Evolutionary conservation across 2,113 vertebrate species (phyloP), one percentile per base, ranked within the genome.

Genomic region (Osmerus eperlanus): DNA sequence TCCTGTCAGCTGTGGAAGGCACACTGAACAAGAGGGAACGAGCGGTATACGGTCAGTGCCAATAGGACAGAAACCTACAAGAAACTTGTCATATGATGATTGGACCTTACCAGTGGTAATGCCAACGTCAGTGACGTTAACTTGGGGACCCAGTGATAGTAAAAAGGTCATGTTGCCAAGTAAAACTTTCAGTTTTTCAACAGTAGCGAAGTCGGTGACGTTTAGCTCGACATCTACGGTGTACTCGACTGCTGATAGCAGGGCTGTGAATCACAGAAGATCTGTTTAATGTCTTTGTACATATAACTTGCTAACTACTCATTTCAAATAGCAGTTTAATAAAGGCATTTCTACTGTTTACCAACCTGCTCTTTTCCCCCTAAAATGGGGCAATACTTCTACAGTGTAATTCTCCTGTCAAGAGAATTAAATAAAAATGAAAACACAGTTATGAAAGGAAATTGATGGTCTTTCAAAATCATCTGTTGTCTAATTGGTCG

Each of bases 61-160:
- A 47, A 2, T 28, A 28, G 25, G 25, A 28, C 32, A 36, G 32
- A 36, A 36, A 36, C 4, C 32, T 36, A 6, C 32, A 5, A 36
- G 4, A 36, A 36, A 36, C 5, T 36, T 5, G 41, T 47, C 9
- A 47, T 12, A 9, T 47, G 7, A 23, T 23, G 13, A 4, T 53
- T 21, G 19, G 2, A 28, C 19, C 25, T 66, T 77, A 89, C 88
- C 88, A 75, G 85, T 81, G 67, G 76, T 86, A 14, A 89, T 61
- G 14, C 72, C 0, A 18, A 85, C 56, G 18, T 84, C 2, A 47
- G 84, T 83, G 71, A 87, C n/a, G 16, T 85, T 82, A n/a, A 78
- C 59, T 8, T 6, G n/a, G 4, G 73, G 66, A 60, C 47, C 14
- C 69, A 84, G 28, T 16, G 25, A 0, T 23, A 85, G 23, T 18